Conservation (phyloP, 30 jellyfish, hydroid and myxozoan species). For the Cassiopea andromeda region DNA sequence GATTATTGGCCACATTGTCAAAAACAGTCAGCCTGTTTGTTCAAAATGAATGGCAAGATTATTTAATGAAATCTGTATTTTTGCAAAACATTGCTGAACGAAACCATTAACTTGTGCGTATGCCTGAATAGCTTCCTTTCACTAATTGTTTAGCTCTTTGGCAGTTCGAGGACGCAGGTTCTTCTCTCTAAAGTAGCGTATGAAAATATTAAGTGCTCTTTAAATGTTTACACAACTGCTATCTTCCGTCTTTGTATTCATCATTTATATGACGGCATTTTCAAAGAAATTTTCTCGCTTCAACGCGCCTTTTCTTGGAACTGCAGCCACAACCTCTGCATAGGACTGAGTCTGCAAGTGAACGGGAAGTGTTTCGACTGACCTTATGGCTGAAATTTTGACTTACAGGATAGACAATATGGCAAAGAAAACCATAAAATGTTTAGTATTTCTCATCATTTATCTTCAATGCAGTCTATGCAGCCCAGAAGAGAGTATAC, state of each 20-base stretch:
- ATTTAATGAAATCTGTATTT: too few species aligned
- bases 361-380: constrained; percentile 4
- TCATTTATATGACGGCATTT: background rate
- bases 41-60: too few species aligned
- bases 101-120: too few species aligned
- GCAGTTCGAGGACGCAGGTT: too few species aligned
- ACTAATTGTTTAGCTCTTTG: too few species aligned
- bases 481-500: background rate
- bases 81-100: too few species aligned
- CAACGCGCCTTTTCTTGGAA: background rate
- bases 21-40: too few species aligned
- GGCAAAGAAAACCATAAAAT: background rate
- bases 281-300: background rate
- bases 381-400: background rate
- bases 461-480: background rate
- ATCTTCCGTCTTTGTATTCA: background rate
- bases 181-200: too few species aligned
- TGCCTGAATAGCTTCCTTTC: too few species aligned
- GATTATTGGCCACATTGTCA: too few species aligned
- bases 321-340: background rate
- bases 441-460: background rate
- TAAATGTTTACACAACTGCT: too few species aligned
- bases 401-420: background rate
- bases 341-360: background rate
- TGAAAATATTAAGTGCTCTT: too few species aligned